A percentile compares a stretch with the other conserved stretches of the same genome.
These are phyloP conservation scores for Ormyrus labotus DNA, from an alignment of 2,888 invertebrate species.

Conservation along the genomic window DNA sequence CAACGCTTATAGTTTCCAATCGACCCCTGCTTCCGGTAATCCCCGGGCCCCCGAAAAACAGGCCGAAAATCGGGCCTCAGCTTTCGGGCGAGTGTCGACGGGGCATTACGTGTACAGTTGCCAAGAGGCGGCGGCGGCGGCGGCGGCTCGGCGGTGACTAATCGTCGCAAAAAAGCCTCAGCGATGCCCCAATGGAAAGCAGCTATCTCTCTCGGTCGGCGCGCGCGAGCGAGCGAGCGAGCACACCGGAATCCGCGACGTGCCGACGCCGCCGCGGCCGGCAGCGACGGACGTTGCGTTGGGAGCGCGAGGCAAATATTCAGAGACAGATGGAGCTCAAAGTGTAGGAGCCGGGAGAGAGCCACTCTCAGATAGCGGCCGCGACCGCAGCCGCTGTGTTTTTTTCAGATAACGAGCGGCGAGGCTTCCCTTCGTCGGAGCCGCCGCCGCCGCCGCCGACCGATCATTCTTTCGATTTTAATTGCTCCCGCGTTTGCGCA, in stretches of 20 bases:
- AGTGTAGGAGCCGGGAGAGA: constrained; percentile 31
- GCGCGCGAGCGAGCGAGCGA: constrained; percentile 11
- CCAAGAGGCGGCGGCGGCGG: background rate
- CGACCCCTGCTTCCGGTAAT: no score
- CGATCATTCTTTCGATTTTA: background rate
- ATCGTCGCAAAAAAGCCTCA: constrained; percentile 62
- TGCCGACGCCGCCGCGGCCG: constrained; percentile 21
- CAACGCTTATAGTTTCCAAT: no score
- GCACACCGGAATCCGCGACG: constrained; percentile 58
- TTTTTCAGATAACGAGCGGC: constrained; percentile 26
- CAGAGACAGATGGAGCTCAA: constrained; percentile 25
- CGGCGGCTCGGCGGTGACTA: constrained; percentile 61
- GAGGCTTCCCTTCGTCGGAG: background rate
- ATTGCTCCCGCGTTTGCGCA: background rate
- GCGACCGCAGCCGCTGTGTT: constrained; percentile 1
- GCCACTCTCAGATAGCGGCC: background rate
- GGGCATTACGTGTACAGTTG: no score
- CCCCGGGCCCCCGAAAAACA: no score
- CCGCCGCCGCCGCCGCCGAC: background rate
- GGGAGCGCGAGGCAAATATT: constrained; percentile 10
- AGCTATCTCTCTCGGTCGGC: background rate
- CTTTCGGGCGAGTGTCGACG: no score
- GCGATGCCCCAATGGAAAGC: constrained; percentile 40
- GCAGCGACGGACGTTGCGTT: background rate
- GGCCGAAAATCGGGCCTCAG: no score